phyloP scores from a whole-genome alignment of 2,113 vertebrate genomes.

The Columba livia region DNA sequence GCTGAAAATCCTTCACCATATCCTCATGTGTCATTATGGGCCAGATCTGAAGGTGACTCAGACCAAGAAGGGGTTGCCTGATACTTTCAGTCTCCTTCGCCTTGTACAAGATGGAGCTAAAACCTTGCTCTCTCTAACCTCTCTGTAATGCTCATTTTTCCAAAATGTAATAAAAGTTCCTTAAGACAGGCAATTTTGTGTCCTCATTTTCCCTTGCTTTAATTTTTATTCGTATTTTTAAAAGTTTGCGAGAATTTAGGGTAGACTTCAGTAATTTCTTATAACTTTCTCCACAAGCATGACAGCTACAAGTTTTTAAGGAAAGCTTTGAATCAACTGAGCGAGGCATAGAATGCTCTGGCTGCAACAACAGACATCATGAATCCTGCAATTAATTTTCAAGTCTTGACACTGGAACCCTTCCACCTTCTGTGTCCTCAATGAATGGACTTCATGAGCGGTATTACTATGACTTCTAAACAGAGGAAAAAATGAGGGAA shows the following conservation, averaged over 20 bases:
- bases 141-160: neutral
- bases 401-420: neutral
- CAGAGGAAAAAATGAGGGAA: slow-evolving; percentile 4
- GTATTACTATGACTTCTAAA: neutral
- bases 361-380: neutral
- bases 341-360: neutral
- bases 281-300: neutral
- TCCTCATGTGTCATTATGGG: neutral
- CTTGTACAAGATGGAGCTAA: neutral
- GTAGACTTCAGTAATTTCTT: neutral
- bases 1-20: neutral
- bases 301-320: neutral
- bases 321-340: neutral
- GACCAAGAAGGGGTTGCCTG: neutral
- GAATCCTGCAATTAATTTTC: neutral
- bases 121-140: neutral
- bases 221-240: neutral
- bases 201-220: neutral
- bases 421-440: neutral
- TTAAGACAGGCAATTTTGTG: neutral
- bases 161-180: neutral
- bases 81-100: neutral
- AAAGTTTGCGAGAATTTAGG: neutral
- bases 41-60: neutral
- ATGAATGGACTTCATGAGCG: neutral